Evolutionary conservation across 1,140 invertebrate genomes (phyloP), one percentile per base, ranked within the genome.

Genomic region (Sweltsa coloradensis): DNA sequence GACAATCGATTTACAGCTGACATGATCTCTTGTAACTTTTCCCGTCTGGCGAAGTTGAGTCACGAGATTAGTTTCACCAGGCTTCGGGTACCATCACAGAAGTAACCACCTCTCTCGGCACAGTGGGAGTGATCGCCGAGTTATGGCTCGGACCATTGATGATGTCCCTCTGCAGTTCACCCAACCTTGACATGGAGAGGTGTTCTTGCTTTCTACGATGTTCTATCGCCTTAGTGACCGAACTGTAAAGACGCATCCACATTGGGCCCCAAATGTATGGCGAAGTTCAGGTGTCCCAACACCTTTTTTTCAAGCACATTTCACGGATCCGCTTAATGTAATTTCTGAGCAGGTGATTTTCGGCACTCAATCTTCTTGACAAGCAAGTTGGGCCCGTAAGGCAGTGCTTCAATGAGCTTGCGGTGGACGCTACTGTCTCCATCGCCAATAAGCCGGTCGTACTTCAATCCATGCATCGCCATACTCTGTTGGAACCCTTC

Each of bases 121-220:
- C 57, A 63, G 21, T 47, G 43, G 34, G 26, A 53, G 37, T 67
- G 59, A 11, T 66, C 55, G n/a, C 60, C 65, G 56, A 66, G 13
- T 61, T 51, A 39, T 66, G 62, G 22, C 19, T 49, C 2, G 55
- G 50, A 21, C 56, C 44, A 51, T 64, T 62, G 25, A 55, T 5
- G 2, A 64, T 57, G 23, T 58, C 59, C 34, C 41, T 37, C 29
- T 55, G 44, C 16, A 63, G 48, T 13, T 36, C 29, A n/a, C n/a
- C n/a, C n/a, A n/a, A n/a, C n/a, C n/a, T n/a, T n/a, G n/a, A n/a
- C n/a, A n/a, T n/a, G n/a, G n/a, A n/a, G n/a, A n/a, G n/a, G n/a
- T n/a, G n/a, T n/a, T n/a, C n/a, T n/a, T n/a, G n/a, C n/a, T n/a
- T n/a, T n/a, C n/a, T n/a, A n/a, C n/a, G n/a, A n/a, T n/a, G n/a